phyloP scores from a whole-genome alignment of 2,888 invertebrate species.

The Diarsia mendica region DNA sequence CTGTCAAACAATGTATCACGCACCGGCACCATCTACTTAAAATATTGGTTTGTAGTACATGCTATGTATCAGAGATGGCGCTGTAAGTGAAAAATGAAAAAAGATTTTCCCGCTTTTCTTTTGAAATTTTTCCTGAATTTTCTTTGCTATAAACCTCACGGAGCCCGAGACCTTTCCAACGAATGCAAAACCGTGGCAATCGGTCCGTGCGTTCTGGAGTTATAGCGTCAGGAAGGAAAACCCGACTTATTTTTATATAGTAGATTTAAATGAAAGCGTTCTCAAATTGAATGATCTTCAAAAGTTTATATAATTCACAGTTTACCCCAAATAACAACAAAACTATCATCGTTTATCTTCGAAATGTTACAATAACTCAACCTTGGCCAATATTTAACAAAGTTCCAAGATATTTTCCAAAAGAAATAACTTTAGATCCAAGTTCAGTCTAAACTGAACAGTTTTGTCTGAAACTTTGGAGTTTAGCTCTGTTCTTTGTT shows the following conservation, averaged over 20 bases:
- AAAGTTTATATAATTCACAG: background rate
- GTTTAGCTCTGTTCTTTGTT: constrained; percentile 48
- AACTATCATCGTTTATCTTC: background rate
- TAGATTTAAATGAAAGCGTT: background rate
- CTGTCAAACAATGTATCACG: too few relatives aligned
- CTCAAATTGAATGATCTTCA: background rate
- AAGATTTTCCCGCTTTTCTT: too few relatives aligned
- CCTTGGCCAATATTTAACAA: background rate
- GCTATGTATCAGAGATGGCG: too few relatives aligned
- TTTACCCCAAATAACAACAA: background rate
- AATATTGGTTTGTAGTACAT: too few relatives aligned
- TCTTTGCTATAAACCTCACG: too few relatives aligned
- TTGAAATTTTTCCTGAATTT: too few relatives aligned
- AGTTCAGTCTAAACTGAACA: constrained; percentile 30
- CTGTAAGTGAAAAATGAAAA: too few relatives aligned
- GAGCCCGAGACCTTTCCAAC: too few relatives aligned
- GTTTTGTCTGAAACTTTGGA: constrained; percentile 30
- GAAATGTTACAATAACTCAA: constrained; percentile 16
- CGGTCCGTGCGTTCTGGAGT: too few relatives aligned
- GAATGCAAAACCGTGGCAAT: too few relatives aligned
- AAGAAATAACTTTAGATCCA: constrained; percentile 21
- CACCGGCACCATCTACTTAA: too few relatives aligned
- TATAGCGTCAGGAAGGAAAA: too few relatives aligned
- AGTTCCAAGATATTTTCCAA: constrained; percentile 19
- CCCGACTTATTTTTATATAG: background rate